Conservation (phyloP, 64 coral and sea anemone species). For the Actinia tenebrosa region DNA sequence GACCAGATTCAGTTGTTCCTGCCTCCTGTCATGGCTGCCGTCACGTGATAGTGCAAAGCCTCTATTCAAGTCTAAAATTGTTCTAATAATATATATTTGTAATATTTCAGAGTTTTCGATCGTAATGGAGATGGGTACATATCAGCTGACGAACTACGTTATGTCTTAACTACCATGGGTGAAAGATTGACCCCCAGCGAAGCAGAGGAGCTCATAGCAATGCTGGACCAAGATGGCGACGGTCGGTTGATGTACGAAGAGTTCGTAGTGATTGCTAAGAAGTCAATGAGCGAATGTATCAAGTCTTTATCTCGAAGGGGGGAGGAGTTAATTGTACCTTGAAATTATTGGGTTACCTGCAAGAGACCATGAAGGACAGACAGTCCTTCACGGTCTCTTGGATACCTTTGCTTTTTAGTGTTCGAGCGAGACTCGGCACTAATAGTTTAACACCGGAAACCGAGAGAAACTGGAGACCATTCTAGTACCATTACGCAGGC, state of each 20-base stretch:
- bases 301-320: background rate
- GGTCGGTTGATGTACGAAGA: constrained; percentile 68
- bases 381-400: no score
- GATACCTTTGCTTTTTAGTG: background rate
- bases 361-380: no score
- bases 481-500: background rate
- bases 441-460: background rate
- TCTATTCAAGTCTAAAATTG: background rate
- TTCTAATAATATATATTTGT: background rate
- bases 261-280: constrained; percentile 66
- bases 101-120: constrained; percentile 62
- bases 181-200: constrained; percentile 60
- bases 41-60: no score
- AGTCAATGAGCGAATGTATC: constrained; percentile 60
- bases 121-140: constrained; percentile 79
- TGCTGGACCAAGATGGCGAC: constrained; percentile 76
- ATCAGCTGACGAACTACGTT: constrained; percentile 67
- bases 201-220: constrained; percentile 68
- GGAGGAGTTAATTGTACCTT: background rate
- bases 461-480: background rate
- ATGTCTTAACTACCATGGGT: constrained; percentile 62
- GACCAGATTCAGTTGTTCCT: no score
- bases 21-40: no score
- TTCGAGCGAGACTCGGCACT: background rate
- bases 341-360: background rate